phyloP scores from a whole-genome alignment of 2,888 invertebrate species.

The Archips xylosteana region DNA sequence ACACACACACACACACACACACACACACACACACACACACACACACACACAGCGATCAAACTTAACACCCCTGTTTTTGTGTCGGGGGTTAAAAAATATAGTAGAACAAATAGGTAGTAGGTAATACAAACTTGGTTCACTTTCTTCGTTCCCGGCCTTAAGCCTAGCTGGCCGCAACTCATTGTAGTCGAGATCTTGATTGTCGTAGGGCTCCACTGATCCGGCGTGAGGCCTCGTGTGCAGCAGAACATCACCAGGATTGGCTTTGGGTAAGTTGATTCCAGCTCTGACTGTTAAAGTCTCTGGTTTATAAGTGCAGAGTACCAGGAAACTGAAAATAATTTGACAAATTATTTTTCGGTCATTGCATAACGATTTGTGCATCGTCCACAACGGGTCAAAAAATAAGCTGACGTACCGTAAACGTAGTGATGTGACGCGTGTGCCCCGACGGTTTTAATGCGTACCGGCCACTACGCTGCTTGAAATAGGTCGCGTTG shows the following conservation, averaged over 20 bases:
- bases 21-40: too few species aligned
- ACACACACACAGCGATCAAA: too few species aligned
- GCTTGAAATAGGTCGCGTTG: background rate
- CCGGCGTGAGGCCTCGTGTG: slow-evolving; percentile 73
- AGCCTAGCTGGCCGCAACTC: slow-evolving; percentile 79
- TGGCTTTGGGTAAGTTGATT: slow-evolving; percentile 88
- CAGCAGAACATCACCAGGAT: slow-evolving; percentile 79
- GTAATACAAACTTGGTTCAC: slow-evolving; percentile 67
- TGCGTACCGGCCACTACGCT: too few species aligned
- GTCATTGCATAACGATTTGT: background rate
- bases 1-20: too few species aligned
- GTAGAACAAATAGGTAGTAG: background rate
- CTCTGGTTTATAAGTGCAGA: slow-evolving; percentile 93
- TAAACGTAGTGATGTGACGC: too few species aligned
- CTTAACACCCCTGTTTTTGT: too few species aligned
- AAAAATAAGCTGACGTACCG: too few species aligned
- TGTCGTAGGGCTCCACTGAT: slow-evolving; percentile 76
- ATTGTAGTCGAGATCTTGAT: slow-evolving; percentile 74
- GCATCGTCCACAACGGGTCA: too few species aligned
- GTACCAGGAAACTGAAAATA: slow-evolving; percentile 88
- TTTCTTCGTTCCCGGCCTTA: slow-evolving; percentile 73
- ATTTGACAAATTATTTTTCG: slow-evolving; percentile 3
- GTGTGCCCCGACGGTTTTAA: too few species aligned
- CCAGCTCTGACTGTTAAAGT: slow-evolving; percentile 93
- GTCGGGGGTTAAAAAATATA: too few species aligned